Base-by-base conservation (phyloP, 2,797 vertebrate genomes). In the Falco novaeseelandiae region DNA sequence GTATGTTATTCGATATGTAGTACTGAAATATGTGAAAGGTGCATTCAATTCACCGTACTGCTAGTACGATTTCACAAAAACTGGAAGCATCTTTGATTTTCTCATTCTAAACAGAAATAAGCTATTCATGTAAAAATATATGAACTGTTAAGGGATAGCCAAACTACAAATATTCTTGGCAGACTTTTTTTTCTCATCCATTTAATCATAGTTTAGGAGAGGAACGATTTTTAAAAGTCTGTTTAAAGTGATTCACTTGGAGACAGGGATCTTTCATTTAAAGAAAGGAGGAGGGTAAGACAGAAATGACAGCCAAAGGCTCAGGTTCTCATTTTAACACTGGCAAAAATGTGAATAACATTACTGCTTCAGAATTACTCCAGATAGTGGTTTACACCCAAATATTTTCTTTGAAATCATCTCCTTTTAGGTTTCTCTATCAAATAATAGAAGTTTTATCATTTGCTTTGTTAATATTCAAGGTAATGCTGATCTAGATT, bases 301-400 rank as follows among this genome's bases (percentile, higher is more conserved):
- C 65, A 89, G 40, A 93, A 92, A 70, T 83, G 72, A 95, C 82
- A 94, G 76, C 70, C 82, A 94, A 76, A 59, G 84, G 46, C 79
- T 95, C 51, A 67, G 59, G 77, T 94, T 93, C 86, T 95, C 27
- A 4, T 87, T 96, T 93, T 88, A 91, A 92, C 48, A 81, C 51
- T 82, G 72, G 67, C n/a, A 78, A 95, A 96, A 95, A 92, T 72
- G 23, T 90, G 74, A 95, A 87, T 85, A 74, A 63, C 11, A 51
- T 52, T 74, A 59, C 73, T 83, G 34, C 81, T 83, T 93, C 54
- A 63, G 42, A 84, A 69, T 91, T 83, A 81, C 29, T 74, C 65
- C 52, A 83, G 76, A 85, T 3, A 34, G 30, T 61, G 40, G 10
- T 95, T 93, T 77, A 61, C 22, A 70, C 10, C 0, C 1, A 66